A percentile compares a stretch with the other conserved stretches of the same genome.
Evolutionary conservation across 2,888 invertebrate species (phyloP).

Genomic region (Esperia sulphurella): DNA sequence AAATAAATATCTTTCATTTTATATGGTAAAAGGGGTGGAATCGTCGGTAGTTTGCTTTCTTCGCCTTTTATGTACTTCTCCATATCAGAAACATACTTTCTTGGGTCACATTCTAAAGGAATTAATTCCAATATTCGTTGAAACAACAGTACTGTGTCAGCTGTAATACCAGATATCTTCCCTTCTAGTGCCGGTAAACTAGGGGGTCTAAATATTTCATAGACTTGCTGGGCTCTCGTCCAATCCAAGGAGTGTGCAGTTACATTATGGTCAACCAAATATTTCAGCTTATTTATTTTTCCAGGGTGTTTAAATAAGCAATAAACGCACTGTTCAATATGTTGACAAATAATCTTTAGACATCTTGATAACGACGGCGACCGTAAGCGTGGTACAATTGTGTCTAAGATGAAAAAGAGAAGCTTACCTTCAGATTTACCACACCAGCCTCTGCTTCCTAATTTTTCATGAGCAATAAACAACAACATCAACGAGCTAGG

Average conservation of each 20-base stretch:
- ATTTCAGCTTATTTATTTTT: conserved; percentile 79
- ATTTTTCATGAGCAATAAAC: conserved; percentile 90
- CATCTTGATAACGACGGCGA: conserved; percentile 82
- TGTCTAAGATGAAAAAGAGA: conserved; percentile 87
- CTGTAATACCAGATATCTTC: conserved; percentile 84
- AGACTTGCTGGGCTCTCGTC: conserved; percentile 86
- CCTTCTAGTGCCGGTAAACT: conserved; percentile 90
- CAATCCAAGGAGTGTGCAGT: conserved; percentile 84
- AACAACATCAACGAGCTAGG: conserved; percentile 87
- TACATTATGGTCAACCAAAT: conserved; percentile 88
- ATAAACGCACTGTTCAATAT: conserved; percentile 89
- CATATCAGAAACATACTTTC: conserved; percentile 80
- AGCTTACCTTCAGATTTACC: conserved; percentile 87
- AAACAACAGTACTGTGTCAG: conserved; percentile 88
- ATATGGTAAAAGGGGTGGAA: conserved; percentile 74
- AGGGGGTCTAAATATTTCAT: conserved; percentile 89
- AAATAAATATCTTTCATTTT: conserved; percentile 89
- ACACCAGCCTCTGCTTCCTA: conserved; percentile 89
- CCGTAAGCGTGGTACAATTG: conserved; percentile 83
- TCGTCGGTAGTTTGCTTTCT: conserved; percentile 72
- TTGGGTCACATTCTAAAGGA: conserved; percentile 84
- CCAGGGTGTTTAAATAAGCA: conserved; percentile 92
- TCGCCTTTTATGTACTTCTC: conserved; percentile 84
- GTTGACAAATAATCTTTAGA: conserved; percentile 85
- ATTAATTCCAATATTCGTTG: conserved; percentile 84